phyloP scores from a whole-genome alignment of 2,113 vertebrate genomes.

The Orientallactaga bullata region DNA sequence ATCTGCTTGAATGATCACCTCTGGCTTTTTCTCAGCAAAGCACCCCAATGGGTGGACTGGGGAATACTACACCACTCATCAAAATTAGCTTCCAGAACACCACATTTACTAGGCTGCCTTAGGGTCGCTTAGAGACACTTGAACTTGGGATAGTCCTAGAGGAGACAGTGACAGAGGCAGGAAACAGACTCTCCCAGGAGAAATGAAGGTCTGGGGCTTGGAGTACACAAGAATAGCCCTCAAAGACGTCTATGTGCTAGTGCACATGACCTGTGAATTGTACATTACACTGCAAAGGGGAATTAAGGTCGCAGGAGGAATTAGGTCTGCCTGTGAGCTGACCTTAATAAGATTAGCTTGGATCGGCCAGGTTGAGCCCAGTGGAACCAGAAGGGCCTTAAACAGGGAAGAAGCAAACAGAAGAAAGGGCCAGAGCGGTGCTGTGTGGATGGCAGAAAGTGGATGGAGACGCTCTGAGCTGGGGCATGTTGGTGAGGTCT shows the following conservation, averaged over 20 bases:
- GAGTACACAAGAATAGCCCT: background rate
- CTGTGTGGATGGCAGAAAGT: background rate
- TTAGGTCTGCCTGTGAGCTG: background rate
- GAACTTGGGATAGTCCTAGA: background rate
- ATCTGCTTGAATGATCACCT: background rate
- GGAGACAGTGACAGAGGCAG: background rate
- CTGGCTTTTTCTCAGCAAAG: background rate
- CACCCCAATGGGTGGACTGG: fast-evolving
- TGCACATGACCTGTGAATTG: background rate
- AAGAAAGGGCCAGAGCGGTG: background rate
- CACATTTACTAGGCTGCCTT: background rate
- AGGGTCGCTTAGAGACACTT: background rate
- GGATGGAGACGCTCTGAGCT: background rate
- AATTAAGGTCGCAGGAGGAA: background rate
- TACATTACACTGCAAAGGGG: background rate
- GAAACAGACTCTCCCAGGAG: background rate
- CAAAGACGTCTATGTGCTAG: background rate
- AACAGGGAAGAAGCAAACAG: background rate
- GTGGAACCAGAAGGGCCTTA: background rate
- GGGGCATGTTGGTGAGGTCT: background rate
- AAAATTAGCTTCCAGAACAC: background rate
- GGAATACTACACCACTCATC: background rate
- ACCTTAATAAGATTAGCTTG: background rate
- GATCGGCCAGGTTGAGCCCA: background rate
- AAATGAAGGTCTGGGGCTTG: background rate